phyloP scores from a whole-genome alignment of 1,140 invertebrate species.

The Penaeus japonicus region DNA sequence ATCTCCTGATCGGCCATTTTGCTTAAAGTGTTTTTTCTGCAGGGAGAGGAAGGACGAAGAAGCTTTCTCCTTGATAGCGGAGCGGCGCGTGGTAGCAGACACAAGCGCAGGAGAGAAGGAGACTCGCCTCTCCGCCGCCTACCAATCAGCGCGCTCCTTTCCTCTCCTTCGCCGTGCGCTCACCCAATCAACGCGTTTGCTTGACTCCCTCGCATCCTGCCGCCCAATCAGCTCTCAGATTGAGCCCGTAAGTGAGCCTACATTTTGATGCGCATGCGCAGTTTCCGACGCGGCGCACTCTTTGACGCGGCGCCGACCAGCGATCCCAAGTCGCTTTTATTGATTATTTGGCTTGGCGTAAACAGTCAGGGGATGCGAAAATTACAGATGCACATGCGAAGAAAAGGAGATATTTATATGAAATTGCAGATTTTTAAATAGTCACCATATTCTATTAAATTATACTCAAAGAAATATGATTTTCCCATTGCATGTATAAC shows the following conservation, averaged over 20 bases:
- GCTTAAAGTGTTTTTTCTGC: neutral
- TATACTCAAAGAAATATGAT: too few species aligned
- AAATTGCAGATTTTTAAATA: too few species aligned
- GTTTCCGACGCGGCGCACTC: neutral
- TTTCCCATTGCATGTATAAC: too few species aligned
- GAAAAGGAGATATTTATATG: too few species aligned
- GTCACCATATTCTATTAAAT: too few species aligned
- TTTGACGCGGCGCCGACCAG: neutral
- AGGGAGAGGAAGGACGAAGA: neutral
- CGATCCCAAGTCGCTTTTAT: neutral
- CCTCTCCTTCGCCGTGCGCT: neutral
- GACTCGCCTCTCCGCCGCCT: neutral
- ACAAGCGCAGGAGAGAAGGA: neutral
- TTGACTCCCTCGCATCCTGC: neutral
- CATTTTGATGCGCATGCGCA: conserved; percentile 10
- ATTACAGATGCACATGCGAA: too few species aligned
- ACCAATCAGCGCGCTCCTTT: neutral
- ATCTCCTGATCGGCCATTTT: conserved; percentile 49
- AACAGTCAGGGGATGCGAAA: neutral
- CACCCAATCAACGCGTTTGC: neutral
- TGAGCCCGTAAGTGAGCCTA: neutral
- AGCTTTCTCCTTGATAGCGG: neutral
- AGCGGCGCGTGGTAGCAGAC: neutral
- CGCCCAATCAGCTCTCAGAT: neutral
- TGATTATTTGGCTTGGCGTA: conserved; percentile 24